Conservation (phyloP, 2,797 vertebrate species). For the Uromys caudimaculatus region DNA sequence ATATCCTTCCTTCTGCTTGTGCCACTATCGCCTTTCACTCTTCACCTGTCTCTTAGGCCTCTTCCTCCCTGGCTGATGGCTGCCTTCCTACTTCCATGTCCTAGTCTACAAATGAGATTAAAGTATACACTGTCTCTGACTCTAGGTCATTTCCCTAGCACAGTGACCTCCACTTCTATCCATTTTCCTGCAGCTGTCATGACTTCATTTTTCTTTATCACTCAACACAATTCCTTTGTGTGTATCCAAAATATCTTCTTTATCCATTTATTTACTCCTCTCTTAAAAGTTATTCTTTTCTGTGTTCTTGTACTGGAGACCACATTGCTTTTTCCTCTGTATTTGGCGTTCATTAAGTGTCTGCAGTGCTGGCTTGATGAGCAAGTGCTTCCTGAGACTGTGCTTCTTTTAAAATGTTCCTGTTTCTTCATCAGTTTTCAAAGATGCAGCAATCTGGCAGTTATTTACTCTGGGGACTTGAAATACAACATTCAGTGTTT, state of each 20-base stretch:
- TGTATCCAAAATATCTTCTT: background rate
- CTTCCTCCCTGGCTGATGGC: background rate
- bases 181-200: background rate
- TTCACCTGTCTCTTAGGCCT: background rate
- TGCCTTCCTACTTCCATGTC: background rate
- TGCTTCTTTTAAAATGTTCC: background rate
- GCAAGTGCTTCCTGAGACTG: background rate
- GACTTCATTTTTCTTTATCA: background rate
- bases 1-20: background rate
- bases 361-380: background rate
- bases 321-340: background rate
- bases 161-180: background rate
- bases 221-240: background rate
- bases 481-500: background rate
- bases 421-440: background rate
- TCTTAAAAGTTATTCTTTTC: too few species aligned
- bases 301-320: background rate
- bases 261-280: background rate
- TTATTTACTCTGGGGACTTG: background rate
- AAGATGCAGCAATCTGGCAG: background rate
- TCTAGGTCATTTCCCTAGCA: background rate
- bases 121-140: background rate
- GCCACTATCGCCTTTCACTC: background rate
- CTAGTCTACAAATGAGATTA: background rate
- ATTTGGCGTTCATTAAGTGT: background rate